Conservation (phyloP, 1,140 invertebrate species). For the Diorhabda sublineata region DNA sequence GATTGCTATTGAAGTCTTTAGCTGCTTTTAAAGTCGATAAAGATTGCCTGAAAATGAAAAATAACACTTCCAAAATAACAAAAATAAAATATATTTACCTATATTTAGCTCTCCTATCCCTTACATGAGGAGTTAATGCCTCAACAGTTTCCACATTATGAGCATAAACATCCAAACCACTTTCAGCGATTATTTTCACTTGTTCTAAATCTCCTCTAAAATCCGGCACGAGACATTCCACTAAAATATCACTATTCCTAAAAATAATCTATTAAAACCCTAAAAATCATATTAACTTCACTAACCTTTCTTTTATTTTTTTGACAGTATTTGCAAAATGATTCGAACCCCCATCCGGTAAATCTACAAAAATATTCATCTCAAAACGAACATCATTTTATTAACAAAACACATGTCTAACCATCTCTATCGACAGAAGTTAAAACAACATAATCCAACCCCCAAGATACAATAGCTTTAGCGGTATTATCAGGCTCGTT, state of each 20-base stretch:
- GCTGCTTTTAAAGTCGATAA: conserved; percentile 76
- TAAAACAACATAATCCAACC: conserved; percentile 94
- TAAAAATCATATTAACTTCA: conserved; percentile 16
- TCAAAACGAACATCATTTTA: conserved; percentile 7
- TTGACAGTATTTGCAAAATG: conserved; percentile 90
- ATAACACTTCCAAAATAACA: conserved; percentile 11
- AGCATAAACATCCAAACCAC: conserved; percentile 90
- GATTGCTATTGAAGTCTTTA: conserved; percentile 70
- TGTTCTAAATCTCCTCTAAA: conserved; percentile 80
- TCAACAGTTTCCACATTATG: conserved; percentile 97
- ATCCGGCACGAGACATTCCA: conserved; percentile 97
- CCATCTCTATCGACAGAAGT: conserved; percentile 98
- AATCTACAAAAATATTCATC: conserved; percentile 55
- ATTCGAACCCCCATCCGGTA: conserved; percentile 83
- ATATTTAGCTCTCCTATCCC: conserved; percentile 82
- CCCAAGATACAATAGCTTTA: conserved; percentile 88
- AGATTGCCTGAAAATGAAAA: conserved; percentile 66
- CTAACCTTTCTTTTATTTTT: conserved; percentile 68
- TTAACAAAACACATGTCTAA: conserved; percentile 38
- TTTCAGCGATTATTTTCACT: conserved; percentile 73
- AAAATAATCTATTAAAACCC: conserved; percentile 25
- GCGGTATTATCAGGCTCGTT: conserved; percentile 93
- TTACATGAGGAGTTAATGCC: conserved; percentile 79
- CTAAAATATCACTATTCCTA: conserved; percentile 80
- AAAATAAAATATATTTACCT: conserved; percentile 45